Evolutionary conservation across 2,888 invertebrate genomes (phyloP).

Genomic region (Diadegma fenestrale): DNA sequence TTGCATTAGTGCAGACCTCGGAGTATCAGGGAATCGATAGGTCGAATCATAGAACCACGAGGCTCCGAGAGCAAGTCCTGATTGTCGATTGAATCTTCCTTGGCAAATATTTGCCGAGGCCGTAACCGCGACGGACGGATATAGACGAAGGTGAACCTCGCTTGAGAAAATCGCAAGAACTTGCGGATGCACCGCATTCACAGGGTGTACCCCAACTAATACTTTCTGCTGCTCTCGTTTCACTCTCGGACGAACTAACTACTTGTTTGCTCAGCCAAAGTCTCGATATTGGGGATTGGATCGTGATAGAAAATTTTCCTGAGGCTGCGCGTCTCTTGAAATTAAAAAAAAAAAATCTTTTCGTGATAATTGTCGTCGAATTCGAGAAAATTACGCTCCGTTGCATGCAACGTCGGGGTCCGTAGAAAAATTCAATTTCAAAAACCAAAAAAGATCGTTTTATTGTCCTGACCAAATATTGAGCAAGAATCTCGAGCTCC

Average conservation of each 20-base stretch:
- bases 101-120: conserved; percentile 68
- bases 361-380: too few species aligned
- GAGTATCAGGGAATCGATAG: conserved; percentile 49
- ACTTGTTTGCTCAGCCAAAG: neutral
- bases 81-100: conserved; percentile 66
- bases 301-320: neutral
- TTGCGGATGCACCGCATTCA: neutral
- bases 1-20: conserved; percentile 5
- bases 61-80: conserved; percentile 31
- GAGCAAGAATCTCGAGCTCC: too few species aligned
- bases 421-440: too few species aligned
- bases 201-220: neutral
- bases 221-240: neutral
- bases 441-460: too few species aligned
- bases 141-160: conserved; percentile 4
- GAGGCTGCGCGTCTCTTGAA: too few species aligned
- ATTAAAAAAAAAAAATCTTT: neutral
- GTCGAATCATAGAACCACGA: conserved; percentile 43
- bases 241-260: neutral
- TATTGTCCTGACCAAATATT: too few species aligned
- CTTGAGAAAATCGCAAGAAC: conserved; percentile 29
- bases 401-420: too few species aligned
- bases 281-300: neutral
- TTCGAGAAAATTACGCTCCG: too few species aligned
- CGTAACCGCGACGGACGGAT: conserved; percentile 53